Evolutionary conservation across 2,113 vertebrate genomes (phyloP).

Genomic region (Pangasianodon hypophthalmus): DNA sequence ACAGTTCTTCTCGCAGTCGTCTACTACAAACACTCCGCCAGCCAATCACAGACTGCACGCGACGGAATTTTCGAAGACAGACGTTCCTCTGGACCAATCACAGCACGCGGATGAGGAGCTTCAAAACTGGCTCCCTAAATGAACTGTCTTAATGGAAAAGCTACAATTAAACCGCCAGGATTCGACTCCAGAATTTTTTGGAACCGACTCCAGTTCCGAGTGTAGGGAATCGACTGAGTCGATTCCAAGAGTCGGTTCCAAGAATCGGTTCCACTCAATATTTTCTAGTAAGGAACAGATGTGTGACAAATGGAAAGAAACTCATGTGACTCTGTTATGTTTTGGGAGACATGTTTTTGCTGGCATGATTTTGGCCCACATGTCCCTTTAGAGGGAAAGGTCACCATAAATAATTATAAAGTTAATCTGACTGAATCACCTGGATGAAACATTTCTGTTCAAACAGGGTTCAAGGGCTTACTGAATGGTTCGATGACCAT

Average conservation of each 20-base stretch:
- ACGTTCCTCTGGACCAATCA: constrained; percentile 30
- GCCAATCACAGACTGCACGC: constrained; percentile 32
- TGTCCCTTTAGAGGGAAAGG: background rate
- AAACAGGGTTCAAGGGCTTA: background rate
- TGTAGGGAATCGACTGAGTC: background rate
- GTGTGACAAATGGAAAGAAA: background rate
- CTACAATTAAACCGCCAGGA: background rate
- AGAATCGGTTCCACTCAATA: background rate
- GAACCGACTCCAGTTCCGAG: background rate
- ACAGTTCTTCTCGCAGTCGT: constrained; percentile 39
- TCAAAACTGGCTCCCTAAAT: background rate
- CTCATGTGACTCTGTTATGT: background rate
- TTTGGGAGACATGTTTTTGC: background rate
- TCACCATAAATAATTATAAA: background rate
- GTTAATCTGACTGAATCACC: background rate
- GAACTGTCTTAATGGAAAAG: constrained; percentile 3
- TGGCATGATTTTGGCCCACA: background rate
- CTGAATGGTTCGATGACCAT: background rate
- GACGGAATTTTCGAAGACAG: background rate
- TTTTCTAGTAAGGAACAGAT: background rate
- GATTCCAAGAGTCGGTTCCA: background rate
- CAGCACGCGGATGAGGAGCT: background rate
- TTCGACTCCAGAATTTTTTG: too few species aligned
- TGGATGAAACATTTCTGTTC: background rate
- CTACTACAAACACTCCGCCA: constrained; percentile 31